Evolutionary conservation across 2,888 invertebrate species (phyloP).

Genomic region (Sphaerolaimus hirsutus): DNA sequence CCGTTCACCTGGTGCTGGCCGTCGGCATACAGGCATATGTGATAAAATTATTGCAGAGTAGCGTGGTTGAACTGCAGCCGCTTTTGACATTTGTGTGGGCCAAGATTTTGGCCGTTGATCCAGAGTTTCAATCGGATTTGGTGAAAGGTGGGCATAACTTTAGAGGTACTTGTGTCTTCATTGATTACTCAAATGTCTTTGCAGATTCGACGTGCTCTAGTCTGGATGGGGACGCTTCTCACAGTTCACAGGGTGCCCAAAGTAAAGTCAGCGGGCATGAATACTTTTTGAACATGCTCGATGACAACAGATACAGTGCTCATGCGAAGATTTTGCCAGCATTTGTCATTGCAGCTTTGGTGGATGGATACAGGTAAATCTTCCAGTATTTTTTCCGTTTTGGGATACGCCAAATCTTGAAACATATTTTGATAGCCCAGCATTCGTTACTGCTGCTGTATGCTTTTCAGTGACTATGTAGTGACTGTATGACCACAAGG

Average conservation of each 20-base stretch:
- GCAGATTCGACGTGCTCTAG: too few species aligned
- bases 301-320: slow-evolving; percentile 54
- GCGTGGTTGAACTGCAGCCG: slow-evolving; percentile 66
- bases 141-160: slow-evolving; percentile 60
- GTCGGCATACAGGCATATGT: slow-evolving; percentile 98
- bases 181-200: too few species aligned
- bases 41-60: slow-evolving; percentile 76
- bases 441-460: too few species aligned
- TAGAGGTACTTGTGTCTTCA: too few species aligned
- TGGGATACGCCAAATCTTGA: too few species aligned
- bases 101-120: slow-evolving; percentile 83
- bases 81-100: slow-evolving; percentile 95
- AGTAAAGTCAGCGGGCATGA: slow-evolving; percentile 10
- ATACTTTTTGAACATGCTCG: slow-evolving; percentile 58
- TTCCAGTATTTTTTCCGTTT: too few species aligned
- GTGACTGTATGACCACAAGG: too few species aligned
- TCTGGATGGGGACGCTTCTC: too few species aligned
- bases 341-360: slow-evolving; percentile 75
- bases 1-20: slow-evolving; percentile 57
- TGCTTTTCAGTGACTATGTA: too few species aligned
- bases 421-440: too few species aligned
- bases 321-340: slow-evolving; percentile 76
- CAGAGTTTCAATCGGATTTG: slow-evolving; percentile 72
- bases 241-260: too few species aligned
- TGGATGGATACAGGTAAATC: slow-evolving; percentile 43